Evolutionary conservation across 2,888 invertebrate species (phyloP), one percentile per base, ranked within the genome.

Genomic region (Drosophila anomelani): DNA sequence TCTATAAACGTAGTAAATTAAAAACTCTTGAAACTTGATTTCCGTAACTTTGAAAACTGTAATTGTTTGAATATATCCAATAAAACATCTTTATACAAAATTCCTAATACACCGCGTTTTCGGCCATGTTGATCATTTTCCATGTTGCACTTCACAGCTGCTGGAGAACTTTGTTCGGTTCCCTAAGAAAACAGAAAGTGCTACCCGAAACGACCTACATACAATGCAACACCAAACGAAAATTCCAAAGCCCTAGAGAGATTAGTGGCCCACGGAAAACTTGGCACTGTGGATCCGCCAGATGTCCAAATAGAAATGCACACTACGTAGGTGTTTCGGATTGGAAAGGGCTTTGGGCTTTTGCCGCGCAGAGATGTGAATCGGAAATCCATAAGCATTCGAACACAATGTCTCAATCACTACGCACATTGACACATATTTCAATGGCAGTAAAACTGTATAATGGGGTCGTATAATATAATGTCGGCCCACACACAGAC

Each of bases 371-470:
- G 32, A 47, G 41, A 51, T 49, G 47, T 70, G 71, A 64, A 81
- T 83, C 76, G 75, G 74, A 84, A 75, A 75, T 34, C 75, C 71
- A 80, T 75, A 85, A 73, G 70, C 71, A 77, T 70, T 87, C 76
- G 85, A 85, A 77, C 67, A 85, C 78, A 87, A 85, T 80, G 85
- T 78, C 81, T 75, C 80, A 81, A 75, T 86, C 78, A 77, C 76
- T 75, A 72, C 66, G 75, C 77, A 59, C 76, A 68, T 74, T 87
- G 88, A 81, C 85, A 85, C 85, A 88, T 83, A 80, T 76, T 77
- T 73, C 73, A 73, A 68, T 59, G 76, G 76, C 67, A 71, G 81
- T 83, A 83, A 85, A 86, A 79, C 58, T 74, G 56, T 57, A 74
- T 74, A 74, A 60, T 71, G 57, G 57, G 44, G 51, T 38, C 51